Percentiles rank a stretch among this genome's conserved stretches.
phyloP scores from a whole-genome alignment of 1,140 invertebrate genomes.

The Temnothorax longispinosus region DNA sequence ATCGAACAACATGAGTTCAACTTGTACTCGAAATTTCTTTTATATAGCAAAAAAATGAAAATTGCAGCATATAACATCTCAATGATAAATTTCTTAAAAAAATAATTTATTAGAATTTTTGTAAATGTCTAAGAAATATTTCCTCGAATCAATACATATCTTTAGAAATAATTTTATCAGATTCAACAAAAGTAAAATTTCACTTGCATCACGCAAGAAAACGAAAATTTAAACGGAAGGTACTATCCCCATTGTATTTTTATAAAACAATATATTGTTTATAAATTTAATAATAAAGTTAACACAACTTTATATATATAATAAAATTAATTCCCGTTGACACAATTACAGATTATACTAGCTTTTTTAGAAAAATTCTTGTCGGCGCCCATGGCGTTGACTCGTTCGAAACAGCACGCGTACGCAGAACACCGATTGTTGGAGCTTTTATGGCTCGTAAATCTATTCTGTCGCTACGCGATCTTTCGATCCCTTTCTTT shows the following conservation, averaged over 20 bases:
- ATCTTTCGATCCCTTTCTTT: conserved; percentile 42
- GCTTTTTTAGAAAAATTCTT: conserved; percentile 16
- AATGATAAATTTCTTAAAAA: background rate
- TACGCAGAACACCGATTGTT: conserved; percentile 17
- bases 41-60: background rate
- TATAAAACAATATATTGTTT: background rate
- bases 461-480: conserved; percentile 27
- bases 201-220: background rate
- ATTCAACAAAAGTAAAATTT: background rate
- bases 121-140: background rate
- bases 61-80: too few relatives aligned
- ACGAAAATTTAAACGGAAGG: background rate
- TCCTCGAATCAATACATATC: background rate
- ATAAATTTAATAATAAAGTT: conserved; percentile 6
- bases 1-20: background rate
- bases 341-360: background rate
- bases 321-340: background rate
- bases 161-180: background rate
- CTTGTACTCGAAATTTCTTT: background rate
- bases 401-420: background rate
- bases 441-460: conserved; percentile 30
- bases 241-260: background rate
- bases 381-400: conserved; percentile 35
- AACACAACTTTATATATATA: background rate
- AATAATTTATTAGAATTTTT: background rate